These are phyloP conservation scores for Drosophila saltans DNA, from an alignment of 1,140 invertebrate genomes.

Conservation along the genomic window DNA sequence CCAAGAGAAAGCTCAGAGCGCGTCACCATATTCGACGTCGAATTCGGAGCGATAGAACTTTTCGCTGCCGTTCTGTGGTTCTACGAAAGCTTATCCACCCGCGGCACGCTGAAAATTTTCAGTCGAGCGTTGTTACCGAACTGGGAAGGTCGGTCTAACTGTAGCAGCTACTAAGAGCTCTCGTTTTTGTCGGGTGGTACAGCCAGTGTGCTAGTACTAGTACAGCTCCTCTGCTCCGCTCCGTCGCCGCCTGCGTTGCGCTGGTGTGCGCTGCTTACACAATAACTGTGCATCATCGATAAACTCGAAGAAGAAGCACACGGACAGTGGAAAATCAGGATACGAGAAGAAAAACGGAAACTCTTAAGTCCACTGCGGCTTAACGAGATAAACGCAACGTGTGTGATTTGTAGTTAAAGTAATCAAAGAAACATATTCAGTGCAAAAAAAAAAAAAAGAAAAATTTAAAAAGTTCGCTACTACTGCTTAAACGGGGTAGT, in stretches of 20 bases:
- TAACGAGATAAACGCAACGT: constrained; percentile 59
- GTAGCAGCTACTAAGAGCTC: constrained; percentile 71
- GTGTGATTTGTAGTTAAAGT: constrained; percentile 72
- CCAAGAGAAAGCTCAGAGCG: constrained; percentile 57
- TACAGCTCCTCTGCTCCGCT: constrained; percentile 75
- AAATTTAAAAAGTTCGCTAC: constrained; percentile 46
- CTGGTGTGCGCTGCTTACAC: constrained; percentile 77
- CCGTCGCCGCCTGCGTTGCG: constrained; percentile 66
- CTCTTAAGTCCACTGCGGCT: constrained; percentile 58
- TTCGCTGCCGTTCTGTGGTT: constrained; percentile 34
- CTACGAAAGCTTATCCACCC: constrained; percentile 82
- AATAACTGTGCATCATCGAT: constrained; percentile 81
- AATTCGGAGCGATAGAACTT: constrained; percentile 44
- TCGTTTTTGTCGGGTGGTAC: constrained; percentile 80
- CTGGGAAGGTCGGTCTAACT: constrained; percentile 81
- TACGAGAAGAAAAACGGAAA: constrained; percentile 37
- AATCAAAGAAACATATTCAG: constrained; percentile 50
- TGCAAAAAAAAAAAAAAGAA: constrained; percentile 49
- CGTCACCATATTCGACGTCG: constrained; percentile 18
- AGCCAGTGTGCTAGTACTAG: constrained; percentile 66
- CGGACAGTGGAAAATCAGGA: constrained; percentile 58
- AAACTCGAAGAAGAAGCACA: constrained; percentile 75
- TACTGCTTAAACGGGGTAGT: constrained; percentile 65
- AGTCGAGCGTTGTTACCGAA: constrained; percentile 83
- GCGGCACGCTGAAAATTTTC: constrained; percentile 80